Evolutionary conservation across 2,797 vertebrate genomes (phyloP).

Genomic region (Enteromius trimaculatus): DNA sequence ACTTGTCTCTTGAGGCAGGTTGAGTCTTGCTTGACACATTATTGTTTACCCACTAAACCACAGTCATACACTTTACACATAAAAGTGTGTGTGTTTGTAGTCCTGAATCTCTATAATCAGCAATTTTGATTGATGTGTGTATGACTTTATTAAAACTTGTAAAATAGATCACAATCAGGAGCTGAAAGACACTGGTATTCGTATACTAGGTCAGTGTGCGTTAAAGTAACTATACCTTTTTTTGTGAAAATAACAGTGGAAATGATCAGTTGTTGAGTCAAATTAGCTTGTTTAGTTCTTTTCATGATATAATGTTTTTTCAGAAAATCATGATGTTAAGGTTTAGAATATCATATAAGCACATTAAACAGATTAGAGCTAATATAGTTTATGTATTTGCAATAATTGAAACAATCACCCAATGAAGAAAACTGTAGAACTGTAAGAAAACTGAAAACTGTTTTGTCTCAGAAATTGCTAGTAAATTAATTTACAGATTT

Average conservation of each 20-base stretch:
- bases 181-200: not conserved
- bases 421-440: not conserved
- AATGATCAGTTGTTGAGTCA: not conserved
- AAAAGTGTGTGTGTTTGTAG: conserved; percentile 5
- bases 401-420: not conserved
- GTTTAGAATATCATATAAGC: not conserved
- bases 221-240: not conserved
- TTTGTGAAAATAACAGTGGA: not conserved
- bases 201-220: not conserved
- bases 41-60: conserved; percentile 40
- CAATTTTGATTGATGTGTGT: not conserved
- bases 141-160: not conserved
- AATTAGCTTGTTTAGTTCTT: not conserved
- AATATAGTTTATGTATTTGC: not conserved
- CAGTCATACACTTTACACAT: not conserved
- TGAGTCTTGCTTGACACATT: conserved; percentile 45
- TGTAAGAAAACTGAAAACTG: too few species aligned
- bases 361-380: not conserved
- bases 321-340: not conserved
- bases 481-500: not conserved
- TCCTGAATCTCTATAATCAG: conserved; percentile 21
- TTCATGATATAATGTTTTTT: not conserved
- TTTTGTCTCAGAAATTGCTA: not conserved
- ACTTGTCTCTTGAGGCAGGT: conserved; percentile 44
- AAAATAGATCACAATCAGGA: not conserved